phyloP scores from a whole-genome alignment of 2,797 vertebrate species.

The Decapterus maruadsi region DNA sequence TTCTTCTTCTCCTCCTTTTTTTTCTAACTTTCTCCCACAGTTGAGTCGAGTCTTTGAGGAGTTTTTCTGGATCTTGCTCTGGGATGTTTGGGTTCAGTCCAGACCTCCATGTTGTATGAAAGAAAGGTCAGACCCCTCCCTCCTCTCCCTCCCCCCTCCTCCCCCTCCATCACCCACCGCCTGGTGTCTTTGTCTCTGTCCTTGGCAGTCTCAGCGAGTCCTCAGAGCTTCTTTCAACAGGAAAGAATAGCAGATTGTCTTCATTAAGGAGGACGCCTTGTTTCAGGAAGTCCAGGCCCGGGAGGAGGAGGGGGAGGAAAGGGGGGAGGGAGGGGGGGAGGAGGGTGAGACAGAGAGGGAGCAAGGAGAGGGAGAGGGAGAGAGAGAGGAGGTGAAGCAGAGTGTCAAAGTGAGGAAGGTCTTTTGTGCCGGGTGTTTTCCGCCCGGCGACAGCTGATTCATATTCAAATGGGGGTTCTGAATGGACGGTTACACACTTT shows the following conservation, averaged over 20 bases:
- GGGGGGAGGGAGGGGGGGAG: not conserved
- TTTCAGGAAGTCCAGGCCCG: slow-evolving; percentile 48
- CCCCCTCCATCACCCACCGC: not conserved
- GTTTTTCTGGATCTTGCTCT: slow-evolving; percentile 19
- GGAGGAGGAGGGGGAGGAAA: not conserved
- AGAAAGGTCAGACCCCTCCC: slow-evolving; percentile 11
- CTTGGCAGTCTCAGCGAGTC: slow-evolving; percentile 42
- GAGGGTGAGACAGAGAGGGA: not conserved
- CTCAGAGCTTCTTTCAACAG: slow-evolving; percentile 51
- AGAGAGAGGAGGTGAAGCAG: slow-evolving; percentile 19
- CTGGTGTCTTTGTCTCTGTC: slow-evolving; percentile 49
- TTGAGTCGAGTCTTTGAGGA: not conserved
- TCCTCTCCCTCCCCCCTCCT: not conserved
- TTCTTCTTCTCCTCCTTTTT: no score
- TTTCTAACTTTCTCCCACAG: no score
- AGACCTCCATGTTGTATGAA: slow-evolving; percentile 40
- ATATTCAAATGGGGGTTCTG: slow-evolving; percentile 50
- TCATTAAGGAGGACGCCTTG: slow-evolving; percentile 49
- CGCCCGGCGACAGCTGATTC: slow-evolving; percentile 34
- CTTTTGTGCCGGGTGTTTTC: slow-evolving; percentile 51
- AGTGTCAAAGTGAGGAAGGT: slow-evolving; percentile 19
- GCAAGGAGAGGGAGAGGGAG: not conserved
- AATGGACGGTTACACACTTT: slow-evolving; percentile 16
- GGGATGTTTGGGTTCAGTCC: slow-evolving; percentile 25
- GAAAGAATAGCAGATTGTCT: slow-evolving; percentile 49